These are phyloP conservation scores for Spatula versicolor DNA, from an alignment of 2,797 vertebrate genomes.

Conservation along the genomic window DNA sequence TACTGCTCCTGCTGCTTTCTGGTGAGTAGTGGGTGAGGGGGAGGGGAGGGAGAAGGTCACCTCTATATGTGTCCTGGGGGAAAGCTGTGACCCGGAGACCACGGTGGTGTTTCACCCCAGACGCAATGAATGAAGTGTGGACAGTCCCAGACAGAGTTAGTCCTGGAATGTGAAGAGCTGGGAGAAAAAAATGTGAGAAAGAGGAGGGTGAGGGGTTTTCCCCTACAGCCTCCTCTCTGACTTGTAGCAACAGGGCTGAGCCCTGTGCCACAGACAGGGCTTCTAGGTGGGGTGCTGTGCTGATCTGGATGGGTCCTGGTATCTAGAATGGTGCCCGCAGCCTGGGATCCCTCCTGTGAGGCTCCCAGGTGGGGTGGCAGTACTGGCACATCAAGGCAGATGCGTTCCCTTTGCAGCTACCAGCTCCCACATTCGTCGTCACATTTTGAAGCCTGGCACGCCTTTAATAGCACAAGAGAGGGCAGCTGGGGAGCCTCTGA, in stretches of 20 bases:
- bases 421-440: fast-evolving
- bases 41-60: background rate
- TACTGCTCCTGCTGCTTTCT: background rate
- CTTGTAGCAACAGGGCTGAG: background rate
- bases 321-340: background rate
- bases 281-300: background rate
- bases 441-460: background rate
- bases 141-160: background rate
- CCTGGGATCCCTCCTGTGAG: background rate
- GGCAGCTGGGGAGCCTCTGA: background rate
- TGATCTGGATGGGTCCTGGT: background rate
- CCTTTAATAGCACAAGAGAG: background rate
- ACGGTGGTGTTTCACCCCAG: background rate
- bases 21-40: background rate
- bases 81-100: background rate
- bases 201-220: background rate
- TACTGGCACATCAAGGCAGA: fast-evolving
- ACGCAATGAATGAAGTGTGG: background rate
- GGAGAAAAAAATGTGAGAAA: background rate
- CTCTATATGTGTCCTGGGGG: background rate
- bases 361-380: background rate
- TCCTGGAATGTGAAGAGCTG: background rate
- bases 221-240: no score
- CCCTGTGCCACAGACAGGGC: background rate
- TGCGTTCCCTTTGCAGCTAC: background rate